phyloP scores from a whole-genome alignment of 2,113 vertebrate species.

The Hymenochirus boettgeri region DNA sequence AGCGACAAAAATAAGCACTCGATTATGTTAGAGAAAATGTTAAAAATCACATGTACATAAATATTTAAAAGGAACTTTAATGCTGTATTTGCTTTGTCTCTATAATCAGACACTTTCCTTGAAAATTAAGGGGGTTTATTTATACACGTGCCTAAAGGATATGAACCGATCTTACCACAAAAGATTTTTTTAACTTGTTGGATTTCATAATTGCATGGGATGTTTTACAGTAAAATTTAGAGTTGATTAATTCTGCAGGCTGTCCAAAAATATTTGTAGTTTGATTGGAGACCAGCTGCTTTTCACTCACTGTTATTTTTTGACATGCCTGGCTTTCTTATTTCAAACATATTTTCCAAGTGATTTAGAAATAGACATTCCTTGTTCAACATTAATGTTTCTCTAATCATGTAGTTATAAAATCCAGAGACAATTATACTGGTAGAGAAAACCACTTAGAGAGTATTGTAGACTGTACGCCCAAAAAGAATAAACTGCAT shows the following conservation, averaged over 20 bases:
- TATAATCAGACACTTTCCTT: neutral
- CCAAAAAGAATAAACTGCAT: neutral
- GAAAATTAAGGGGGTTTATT: conserved; percentile 5
- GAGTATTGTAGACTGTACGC: neutral
- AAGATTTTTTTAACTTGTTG: neutral
- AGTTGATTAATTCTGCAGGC: conserved; percentile 1
- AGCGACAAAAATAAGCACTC: neutral
- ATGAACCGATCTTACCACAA: neutral
- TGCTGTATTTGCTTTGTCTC: neutral
- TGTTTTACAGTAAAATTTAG: neutral
- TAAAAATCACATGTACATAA: neutral
- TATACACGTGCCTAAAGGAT: conserved; percentile 1
- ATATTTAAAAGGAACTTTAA: neutral
- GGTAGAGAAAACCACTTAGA: conserved; percentile 14
- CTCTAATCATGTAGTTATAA: conserved; percentile 24
- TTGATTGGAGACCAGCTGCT: conserved; percentile 21
- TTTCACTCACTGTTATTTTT: conserved; percentile 15
- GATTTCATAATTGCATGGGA: conserved; percentile 9
- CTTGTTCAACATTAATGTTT: neutral
- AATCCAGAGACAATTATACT: conserved; percentile 17
- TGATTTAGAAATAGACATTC: conserved; percentile 28
- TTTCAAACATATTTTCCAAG: conserved; percentile 26
- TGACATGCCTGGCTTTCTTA: conserved; percentile 3
- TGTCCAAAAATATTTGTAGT: conserved; percentile 5
- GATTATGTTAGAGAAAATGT: neutral